A percentile compares a stretch with the other conserved stretches of the same genome.
phyloP scores from a whole-genome alignment of 2,113 vertebrate genomes.

The Macquaria australasica region DNA sequence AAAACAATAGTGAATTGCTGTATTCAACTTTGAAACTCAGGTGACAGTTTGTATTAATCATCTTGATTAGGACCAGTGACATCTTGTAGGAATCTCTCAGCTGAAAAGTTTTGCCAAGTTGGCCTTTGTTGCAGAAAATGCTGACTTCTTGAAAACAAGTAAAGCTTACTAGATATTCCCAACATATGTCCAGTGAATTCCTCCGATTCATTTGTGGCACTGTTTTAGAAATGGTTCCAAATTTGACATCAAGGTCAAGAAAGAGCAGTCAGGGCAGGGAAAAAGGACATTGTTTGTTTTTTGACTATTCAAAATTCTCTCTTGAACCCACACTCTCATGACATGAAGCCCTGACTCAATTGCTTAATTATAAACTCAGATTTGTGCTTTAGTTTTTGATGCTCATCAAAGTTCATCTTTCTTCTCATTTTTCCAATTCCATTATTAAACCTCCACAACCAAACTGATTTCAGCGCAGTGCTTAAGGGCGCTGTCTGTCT shows the following conservation, averaged over 20 bases:
- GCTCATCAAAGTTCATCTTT: conserved; percentile 8
- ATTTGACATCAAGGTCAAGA: neutral
- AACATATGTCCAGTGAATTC: neutral
- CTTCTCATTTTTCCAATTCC: neutral
- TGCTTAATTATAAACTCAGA: conserved; percentile 5
- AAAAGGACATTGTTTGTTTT: neutral
- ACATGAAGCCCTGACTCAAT: neutral
- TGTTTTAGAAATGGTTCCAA: neutral
- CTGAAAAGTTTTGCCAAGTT: no score
- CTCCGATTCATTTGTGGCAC: neutral
- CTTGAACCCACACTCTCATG: neutral
- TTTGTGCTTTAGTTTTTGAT: conserved; percentile 4
- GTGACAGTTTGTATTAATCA: neutral
- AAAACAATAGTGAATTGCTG: neutral
- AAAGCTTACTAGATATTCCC: neutral
- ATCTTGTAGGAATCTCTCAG: neutral
- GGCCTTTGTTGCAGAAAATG: neutral
- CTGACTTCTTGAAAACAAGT: neutral
- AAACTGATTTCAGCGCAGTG: conserved; percentile 31
- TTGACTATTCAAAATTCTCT: neutral
- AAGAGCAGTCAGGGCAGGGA: neutral
- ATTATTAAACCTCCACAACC: conserved; percentile 25
- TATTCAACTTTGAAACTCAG: neutral
- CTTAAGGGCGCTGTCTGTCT: conserved; percentile 61
- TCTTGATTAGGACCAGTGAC: neutral